phyloP scores from a whole-genome alignment of 1,140 invertebrate genomes.

The Meloidogyne floridensis region DNA sequence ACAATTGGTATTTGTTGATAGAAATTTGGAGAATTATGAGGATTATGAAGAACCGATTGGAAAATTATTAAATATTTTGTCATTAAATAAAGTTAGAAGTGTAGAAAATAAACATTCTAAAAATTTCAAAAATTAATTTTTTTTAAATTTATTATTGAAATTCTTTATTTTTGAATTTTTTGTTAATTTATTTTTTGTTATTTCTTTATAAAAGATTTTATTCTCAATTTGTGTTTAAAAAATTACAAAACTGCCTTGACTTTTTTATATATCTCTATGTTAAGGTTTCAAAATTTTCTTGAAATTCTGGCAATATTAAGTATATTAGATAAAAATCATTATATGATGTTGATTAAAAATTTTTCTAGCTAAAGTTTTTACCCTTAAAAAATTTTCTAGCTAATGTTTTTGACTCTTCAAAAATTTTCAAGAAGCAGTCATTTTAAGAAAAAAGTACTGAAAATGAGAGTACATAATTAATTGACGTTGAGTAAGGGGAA shows the following conservation, averaged over 20 bases:
- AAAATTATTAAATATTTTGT: constrained; percentile 4
- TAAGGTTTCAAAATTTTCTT: too few relatives aligned
- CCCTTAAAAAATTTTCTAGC: too few relatives aligned
- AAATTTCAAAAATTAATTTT: neutral
- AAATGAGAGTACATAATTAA: neutral
- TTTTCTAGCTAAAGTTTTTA: too few relatives aligned
- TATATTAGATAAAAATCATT: too few relatives aligned
- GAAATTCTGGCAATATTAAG: too few relatives aligned
- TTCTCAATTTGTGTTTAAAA: neutral
- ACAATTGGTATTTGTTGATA: constrained; percentile 28
- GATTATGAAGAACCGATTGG: constrained; percentile 3
- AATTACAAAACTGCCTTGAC: neutral
- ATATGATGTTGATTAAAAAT: too few relatives aligned
- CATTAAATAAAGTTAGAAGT: neutral
- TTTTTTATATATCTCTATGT: too few relatives aligned
- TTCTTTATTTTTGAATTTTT: too few relatives aligned
- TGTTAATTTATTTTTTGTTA: neutral
- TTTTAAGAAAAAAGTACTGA: neutral
- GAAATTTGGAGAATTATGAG: neutral
- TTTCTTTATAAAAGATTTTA: neutral
- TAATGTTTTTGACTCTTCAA: neutral
- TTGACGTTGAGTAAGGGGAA: neutral
- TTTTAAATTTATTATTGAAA: neutral
- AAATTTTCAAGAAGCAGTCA: neutral
- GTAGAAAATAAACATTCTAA: neutral